A percentile compares a stretch with the other conserved stretches of the same genome.
Conservation (phyloP, 2,113 vertebrate species). For the Ariopsis seemanni region DNA sequence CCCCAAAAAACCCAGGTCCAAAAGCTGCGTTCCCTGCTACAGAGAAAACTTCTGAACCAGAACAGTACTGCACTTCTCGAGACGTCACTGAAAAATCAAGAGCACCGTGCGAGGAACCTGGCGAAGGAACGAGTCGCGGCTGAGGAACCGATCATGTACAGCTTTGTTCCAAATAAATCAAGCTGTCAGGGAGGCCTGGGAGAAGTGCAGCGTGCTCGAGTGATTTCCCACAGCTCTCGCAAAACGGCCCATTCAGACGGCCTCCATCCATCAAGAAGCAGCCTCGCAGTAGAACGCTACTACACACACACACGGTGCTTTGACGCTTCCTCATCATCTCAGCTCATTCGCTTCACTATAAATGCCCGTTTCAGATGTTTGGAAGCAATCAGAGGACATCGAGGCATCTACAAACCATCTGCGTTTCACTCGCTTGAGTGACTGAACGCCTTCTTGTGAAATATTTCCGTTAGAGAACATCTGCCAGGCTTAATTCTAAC, state of each 20-base stretch:
- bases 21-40: not conserved
- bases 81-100: slow-evolving; percentile 8
- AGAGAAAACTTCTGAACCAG: slow-evolving; percentile 5
- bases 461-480: not conserved
- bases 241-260: slow-evolving; percentile 39
- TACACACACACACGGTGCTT: not conserved
- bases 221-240: slow-evolving; percentile 44
- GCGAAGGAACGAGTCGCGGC: not conserved
- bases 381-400: not conserved
- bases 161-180: slow-evolving; percentile 61
- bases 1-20: not conserved
- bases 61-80: not conserved
- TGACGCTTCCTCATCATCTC: not conserved
- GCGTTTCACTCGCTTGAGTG: not conserved
- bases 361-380: not conserved
- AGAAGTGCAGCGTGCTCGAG: slow-evolving; percentile 46
- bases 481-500: not conserved
- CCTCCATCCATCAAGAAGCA: slow-evolving; percentile 53
- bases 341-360: not conserved
- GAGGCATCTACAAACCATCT: not conserved
- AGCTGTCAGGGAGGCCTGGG: slow-evolving; percentile 32
- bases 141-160: slow-evolving; percentile 35
- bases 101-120: slow-evolving; percentile 12
- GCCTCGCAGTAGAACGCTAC: not conserved
- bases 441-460: not conserved